Evolutionary conservation across 2,797 vertebrate genomes (phyloP), one percentile per base, ranked within the genome.

Genomic region (Pampus argenteus): DNA sequence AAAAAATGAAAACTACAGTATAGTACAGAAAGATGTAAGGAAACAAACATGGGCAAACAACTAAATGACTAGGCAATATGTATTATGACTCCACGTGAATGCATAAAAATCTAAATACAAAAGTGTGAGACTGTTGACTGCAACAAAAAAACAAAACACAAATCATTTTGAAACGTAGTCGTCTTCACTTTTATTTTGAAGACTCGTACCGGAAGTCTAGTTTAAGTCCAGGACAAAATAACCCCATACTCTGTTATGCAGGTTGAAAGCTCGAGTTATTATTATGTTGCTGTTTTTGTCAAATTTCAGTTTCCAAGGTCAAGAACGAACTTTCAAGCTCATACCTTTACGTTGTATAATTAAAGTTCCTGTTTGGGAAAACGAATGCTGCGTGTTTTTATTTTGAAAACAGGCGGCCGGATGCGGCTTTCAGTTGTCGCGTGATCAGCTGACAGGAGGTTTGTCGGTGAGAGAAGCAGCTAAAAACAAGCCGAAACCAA

Each of bases 361-460:
- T n/a, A n/a, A n/a, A n/a, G n/a, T n/a, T n/a, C n/a, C n/a, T n/a
- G n/a, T n/a, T n/a, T 8, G 34, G 34, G 34, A 54, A 23, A 48
- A 17, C 2, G 2, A 13, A 40, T 2, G 2, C 8, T 50, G 56
- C 25, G 4, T 13, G 1, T 3, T 45, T 69, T 83, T 83, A 76
- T 49, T 86, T 61, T 76, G 76, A 78, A 63, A 71, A 26, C 4
- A 2, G 0, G 1, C 0, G 1, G 58, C 49, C 79, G 79, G 86
- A 84, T 18, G 55, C 14, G n/a, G 9, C 7, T 44, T 3, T 28
- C 3, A 1, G 22, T n/a, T 3, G 57, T 71, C 71, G 34, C 15
- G 55, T 78, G 81, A 88, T 86, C 72, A 86, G 78, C 59, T 84
- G 76, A 81, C 60, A 10, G 34, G 28, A 45, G 34, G 52, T 31